Evolutionary conservation across 1,140 invertebrate species (phyloP).

Genomic region (Pseudomyrmex flavicornis): DNA sequence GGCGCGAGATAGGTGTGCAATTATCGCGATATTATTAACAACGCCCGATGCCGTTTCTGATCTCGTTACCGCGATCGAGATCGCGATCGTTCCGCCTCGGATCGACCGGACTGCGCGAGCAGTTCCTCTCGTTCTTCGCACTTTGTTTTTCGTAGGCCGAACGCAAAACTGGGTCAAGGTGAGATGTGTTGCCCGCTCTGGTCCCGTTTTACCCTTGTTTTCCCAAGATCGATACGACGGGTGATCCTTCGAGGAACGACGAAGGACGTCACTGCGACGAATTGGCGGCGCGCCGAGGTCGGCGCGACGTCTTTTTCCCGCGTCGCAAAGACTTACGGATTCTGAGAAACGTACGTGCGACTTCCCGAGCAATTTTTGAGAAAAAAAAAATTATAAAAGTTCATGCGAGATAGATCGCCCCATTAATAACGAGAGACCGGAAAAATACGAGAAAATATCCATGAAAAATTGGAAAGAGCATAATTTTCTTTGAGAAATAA

Average conservation of each 20-base stretch:
- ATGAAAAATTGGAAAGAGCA: too few species aligned
- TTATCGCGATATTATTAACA: slow-evolving; percentile 26
- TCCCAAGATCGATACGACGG: slow-evolving; percentile 62
- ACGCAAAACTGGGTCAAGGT: slow-evolving; percentile 69
- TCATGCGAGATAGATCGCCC: too few species aligned
- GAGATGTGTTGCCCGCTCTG: slow-evolving; percentile 34
- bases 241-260: slow-evolving; percentile 48
- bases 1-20: background rate
- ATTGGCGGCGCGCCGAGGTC: background rate
- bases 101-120: background rate
- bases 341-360: background rate
- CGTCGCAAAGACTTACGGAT: background rate
- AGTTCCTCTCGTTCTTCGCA: slow-evolving; percentile 40
- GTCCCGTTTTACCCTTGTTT: slow-evolving; percentile 54
- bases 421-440: too few species aligned
- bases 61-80: slow-evolving; percentile 54
- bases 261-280: slow-evolving; percentile 44
- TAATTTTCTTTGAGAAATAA: too few species aligned
- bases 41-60: background rate
- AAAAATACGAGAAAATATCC: too few species aligned
- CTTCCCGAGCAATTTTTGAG: background rate
- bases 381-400: too few species aligned
- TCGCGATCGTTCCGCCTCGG: slow-evolving; percentile 56
- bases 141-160: slow-evolving; percentile 54
- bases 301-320: background rate